These are phyloP conservation scores for Drosophila leontia DNA, from an alignment of 1,140 invertebrate genomes.

Conservation along the genomic window DNA sequence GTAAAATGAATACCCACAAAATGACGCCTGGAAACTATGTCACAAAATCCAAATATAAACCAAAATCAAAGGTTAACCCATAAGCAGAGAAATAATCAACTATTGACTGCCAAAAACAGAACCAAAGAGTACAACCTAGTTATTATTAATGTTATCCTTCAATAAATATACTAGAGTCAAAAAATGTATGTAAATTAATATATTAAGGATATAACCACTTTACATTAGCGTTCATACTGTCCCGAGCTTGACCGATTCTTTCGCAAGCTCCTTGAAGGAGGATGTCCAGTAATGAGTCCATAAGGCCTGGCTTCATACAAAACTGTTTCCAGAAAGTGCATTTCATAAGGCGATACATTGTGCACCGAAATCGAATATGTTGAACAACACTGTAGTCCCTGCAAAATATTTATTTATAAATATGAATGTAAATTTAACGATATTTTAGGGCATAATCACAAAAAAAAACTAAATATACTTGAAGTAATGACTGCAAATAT, in stretches of 20 bases:
- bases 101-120: constrained; percentile 28
- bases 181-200: neutral
- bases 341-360: constrained; percentile 92
- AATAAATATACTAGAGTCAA: neutral
- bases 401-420: constrained; percentile 31
- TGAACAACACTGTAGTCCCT: constrained; percentile 94
- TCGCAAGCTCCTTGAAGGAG: neutral
- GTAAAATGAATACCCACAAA: neutral
- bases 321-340: constrained; percentile 95
- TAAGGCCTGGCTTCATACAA: constrained; percentile 94
- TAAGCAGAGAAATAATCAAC: neutral
- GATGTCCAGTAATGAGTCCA: constrained; percentile 84
- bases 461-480: too few species aligned
- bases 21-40: neutral
- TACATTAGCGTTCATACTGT: neutral
- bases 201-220: neutral
- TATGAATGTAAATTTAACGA: neutral
- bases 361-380: constrained; percentile 95
- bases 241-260: neutral
- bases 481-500: too few species aligned
- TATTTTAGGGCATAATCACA: neutral
- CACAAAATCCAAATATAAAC: neutral
- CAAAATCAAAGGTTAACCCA: neutral
- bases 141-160: neutral
- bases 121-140: constrained; percentile 48